Evolutionary conservation across 2,797 vertebrate genomes (phyloP).

Genomic region (Meriones psammophilus): DNA sequence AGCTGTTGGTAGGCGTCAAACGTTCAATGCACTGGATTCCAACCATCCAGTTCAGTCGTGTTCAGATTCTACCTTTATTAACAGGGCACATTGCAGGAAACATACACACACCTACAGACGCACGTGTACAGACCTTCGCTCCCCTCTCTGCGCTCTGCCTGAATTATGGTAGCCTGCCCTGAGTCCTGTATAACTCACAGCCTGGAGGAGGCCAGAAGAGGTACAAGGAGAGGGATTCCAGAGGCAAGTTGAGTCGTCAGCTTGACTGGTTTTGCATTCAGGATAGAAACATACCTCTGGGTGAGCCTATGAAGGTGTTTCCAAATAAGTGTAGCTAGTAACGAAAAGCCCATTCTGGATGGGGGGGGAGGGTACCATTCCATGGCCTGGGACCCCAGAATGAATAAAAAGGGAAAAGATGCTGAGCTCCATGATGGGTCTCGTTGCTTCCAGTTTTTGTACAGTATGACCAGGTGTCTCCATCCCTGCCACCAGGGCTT

Average conservation of each 20-base stretch:
- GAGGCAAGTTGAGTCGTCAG: not conserved
- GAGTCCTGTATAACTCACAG: not conserved
- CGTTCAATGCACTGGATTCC: slow-evolving; percentile 39
- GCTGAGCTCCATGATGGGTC: not conserved
- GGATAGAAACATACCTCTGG: not conserved
- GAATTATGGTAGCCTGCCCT: not conserved
- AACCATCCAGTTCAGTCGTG: slow-evolving; percentile 41
- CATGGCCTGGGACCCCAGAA: not conserved
- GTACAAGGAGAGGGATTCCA: not conserved
- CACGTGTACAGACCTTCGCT: not conserved
- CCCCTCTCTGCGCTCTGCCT: not conserved
- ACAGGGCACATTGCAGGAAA: slow-evolving; percentile 2
- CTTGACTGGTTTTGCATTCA: not conserved
- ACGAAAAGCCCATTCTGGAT: not conserved
- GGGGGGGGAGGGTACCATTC: not conserved
- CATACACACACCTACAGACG: not conserved
- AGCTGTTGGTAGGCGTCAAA: slow-evolving; percentile 55
- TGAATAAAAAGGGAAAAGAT: not conserved
- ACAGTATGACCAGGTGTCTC: too few relatives aligned
- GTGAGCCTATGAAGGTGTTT: not conserved
- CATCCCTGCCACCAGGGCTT: not conserved
- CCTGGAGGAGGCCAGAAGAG: not conserved
- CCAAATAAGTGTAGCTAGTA: not conserved
- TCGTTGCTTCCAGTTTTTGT: not conserved
- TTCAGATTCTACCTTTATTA: slow-evolving; percentile 56